Evolutionary conservation across 2,113 vertebrate genomes (phyloP).

Genomic region (Eidolon helvum): DNA sequence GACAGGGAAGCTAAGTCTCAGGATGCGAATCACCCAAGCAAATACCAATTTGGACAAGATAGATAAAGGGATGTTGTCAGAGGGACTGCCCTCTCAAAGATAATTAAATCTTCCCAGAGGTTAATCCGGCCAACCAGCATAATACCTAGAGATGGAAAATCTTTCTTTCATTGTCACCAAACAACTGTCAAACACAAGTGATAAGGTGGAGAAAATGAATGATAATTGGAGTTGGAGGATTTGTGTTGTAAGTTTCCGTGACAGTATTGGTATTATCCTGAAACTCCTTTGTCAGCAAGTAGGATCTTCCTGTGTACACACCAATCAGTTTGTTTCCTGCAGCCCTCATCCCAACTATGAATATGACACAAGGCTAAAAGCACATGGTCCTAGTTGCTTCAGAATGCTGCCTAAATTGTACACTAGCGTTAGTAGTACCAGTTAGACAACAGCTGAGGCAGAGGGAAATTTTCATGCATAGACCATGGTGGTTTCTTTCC

Average conservation of each 20-base stretch:
- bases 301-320: not conserved
- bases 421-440: not conserved
- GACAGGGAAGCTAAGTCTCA: not conserved
- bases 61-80: constrained; percentile 33
- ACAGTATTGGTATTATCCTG: not conserved
- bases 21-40: constrained; percentile 16
- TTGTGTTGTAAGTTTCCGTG: not conserved
- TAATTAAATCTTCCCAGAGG: constrained; percentile 52
- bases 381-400: not conserved
- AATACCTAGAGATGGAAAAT: constrained; percentile 11
- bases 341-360: not conserved
- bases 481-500: not conserved
- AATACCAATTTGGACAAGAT: constrained; percentile 46
- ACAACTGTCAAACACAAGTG: constrained; percentile 5
- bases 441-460: not conserved
- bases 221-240: constrained; percentile 22
- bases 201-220: constrained; percentile 39
- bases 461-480: not conserved
- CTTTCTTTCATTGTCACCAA: constrained; percentile 25
- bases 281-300: not conserved
- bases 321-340: not conserved
- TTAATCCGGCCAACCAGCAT: constrained; percentile 6
- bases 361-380: not conserved
- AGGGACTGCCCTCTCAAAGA: constrained; percentile 9
- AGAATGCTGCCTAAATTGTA: not conserved